Evolutionary conservation across 2,113 vertebrate species (phyloP).

Genomic region (Cairina moschata): DNA sequence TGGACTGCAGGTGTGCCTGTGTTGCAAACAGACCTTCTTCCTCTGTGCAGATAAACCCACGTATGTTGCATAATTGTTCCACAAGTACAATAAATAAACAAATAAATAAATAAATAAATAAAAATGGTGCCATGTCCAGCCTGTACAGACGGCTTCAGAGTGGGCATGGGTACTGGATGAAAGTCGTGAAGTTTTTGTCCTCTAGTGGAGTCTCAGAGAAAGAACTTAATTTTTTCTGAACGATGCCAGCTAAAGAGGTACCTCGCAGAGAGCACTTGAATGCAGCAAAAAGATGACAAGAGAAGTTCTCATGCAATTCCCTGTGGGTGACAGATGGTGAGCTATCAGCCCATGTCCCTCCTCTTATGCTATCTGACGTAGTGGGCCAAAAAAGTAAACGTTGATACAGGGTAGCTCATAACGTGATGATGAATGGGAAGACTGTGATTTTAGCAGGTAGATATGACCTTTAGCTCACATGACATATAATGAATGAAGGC

Average conservation of each 20-base stretch:
- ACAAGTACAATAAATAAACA: not conserved
- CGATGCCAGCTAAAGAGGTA: not conserved
- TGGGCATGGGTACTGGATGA: not conserved
- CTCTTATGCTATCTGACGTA: accelerated
- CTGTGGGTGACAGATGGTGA: not conserved
- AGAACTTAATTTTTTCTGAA: not conserved
- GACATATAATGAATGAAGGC: not conserved
- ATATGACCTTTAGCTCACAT: not conserved
- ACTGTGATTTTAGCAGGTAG: not conserved
- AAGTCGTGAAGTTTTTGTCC: not conserved
- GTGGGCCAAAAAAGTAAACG: not conserved
- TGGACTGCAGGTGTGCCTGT: not conserved
- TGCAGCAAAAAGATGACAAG: not conserved
- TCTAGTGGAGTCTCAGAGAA: not conserved
- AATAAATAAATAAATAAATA: not conserved
- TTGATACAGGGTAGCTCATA: not conserved
- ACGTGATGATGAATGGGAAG: not conserved
- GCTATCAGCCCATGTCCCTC: not conserved
- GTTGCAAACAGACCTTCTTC: not conserved
- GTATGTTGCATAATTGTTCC: accelerated
- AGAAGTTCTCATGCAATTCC: not conserved
- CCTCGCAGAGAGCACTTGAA: accelerated
- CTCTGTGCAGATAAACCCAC: not conserved
- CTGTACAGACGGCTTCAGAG: accelerated
- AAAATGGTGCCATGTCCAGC: accelerated